phyloP scores from a whole-genome alignment of 2,888 invertebrate genomes.

The Nomada ferruginata region DNA sequence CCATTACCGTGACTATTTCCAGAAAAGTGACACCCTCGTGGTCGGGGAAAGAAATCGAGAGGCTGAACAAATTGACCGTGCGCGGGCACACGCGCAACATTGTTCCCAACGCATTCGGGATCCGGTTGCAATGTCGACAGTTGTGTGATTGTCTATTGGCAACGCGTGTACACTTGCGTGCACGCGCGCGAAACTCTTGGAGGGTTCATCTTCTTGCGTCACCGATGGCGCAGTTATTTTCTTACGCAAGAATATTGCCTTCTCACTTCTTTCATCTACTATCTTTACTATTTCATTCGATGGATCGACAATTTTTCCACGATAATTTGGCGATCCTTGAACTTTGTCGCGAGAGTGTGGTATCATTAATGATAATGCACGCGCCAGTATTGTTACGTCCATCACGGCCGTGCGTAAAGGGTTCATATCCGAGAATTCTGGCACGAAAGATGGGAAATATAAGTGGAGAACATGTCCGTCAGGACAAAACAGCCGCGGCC shows the following conservation, averaged over 20 bases:
- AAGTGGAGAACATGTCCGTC: neutral
- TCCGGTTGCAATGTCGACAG: neutral
- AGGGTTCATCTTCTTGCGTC: neutral
- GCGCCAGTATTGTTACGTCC: no score
- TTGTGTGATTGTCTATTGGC: neutral
- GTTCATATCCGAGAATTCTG: neutral
- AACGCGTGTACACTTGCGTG: neutral
- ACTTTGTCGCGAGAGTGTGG: no score
- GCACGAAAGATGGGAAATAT: neutral
- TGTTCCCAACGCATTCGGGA: neutral
- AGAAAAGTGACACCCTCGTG: neutral
- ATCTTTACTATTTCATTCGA: no score
- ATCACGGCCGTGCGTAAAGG: no score
- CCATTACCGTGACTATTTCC: neutral
- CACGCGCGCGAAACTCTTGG: neutral
- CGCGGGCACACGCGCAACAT: constrained; percentile 3
- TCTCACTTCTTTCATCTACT: no score
- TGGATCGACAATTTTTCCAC: no score
- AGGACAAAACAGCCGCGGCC: constrained; percentile 19
- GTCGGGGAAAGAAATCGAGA: neutral
- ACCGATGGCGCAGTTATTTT: neutral
- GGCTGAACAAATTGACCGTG: constrained; percentile 1
- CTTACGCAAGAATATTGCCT: neutral
- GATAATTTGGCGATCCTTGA: no score
- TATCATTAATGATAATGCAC: no score